Percentiles rank a stretch among this genome's conserved stretches.
phyloP scores from a whole-genome alignment of 1,140 invertebrate genomes.

The Meloidogyne exigua region DNA sequence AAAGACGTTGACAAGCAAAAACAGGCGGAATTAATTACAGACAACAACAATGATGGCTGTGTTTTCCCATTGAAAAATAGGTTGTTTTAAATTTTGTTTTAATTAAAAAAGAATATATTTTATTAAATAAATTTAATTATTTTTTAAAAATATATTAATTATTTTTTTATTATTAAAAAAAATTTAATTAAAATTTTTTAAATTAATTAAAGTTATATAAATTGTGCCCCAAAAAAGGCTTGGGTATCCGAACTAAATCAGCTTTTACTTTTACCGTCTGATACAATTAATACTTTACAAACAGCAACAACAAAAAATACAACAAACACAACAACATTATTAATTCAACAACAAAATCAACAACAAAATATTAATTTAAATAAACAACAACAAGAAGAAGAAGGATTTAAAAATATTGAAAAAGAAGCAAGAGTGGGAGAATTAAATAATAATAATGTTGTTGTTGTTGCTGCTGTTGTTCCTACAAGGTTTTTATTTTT shows the following conservation, averaged over 20 bases:
- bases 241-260: constrained; percentile 34
- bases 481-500: too few species aligned
- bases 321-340: not conserved
- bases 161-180: not conserved
- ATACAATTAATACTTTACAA: not conserved
- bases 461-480: too few species aligned
- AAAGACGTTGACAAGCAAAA: constrained; percentile 33
- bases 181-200: not conserved
- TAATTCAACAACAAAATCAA: constrained; percentile 10
- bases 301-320: not conserved
- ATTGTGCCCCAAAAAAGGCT: constrained; percentile 13
- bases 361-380: not conserved
- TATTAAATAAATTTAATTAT: too few species aligned
- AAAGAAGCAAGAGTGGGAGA: not conserved
- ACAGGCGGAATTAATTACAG: too few species aligned
- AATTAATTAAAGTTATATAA: constrained; percentile 8
- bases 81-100: not conserved
- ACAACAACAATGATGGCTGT: too few species aligned
- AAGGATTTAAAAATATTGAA: not conserved
- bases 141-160: too few species aligned
- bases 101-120: not conserved
- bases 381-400: not conserved
- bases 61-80: not conserved
- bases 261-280: constrained; percentile 20
- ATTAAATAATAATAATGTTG: not conserved